Evolutionary conservation across 1,140 invertebrate species (phyloP).

Genomic region (Proctacanthus coquilletti): DNA sequence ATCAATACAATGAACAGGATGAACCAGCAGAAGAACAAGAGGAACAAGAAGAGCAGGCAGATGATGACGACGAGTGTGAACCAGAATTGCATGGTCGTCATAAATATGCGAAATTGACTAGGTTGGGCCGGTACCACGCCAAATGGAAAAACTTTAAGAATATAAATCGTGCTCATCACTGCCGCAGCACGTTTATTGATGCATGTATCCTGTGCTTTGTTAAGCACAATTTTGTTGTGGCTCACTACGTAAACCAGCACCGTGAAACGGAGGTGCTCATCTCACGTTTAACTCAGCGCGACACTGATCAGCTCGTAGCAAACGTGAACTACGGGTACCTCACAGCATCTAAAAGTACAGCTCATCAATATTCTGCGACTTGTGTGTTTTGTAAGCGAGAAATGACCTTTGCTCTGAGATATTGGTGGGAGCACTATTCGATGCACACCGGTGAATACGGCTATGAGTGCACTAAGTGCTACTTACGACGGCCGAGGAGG

Average conservation of each 20-base stretch:
- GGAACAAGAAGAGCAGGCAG: no score
- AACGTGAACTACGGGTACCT: neutral
- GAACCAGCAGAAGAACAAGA: no score
- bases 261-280: slow-evolving; percentile 4
- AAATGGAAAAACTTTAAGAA: slow-evolving; percentile 4
- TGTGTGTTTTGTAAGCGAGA: slow-evolving; percentile 9
- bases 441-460: slow-evolving; percentile 10
- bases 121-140: no score
- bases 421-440: slow-evolving; percentile 9
- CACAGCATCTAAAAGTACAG: slow-evolving; percentile 2
- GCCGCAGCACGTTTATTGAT: slow-evolving; percentile 2
- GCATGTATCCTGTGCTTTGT: slow-evolving; percentile 6
- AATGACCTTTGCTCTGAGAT: slow-evolving; percentile 5
- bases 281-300: slow-evolving; percentile 1
- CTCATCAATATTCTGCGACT: slow-evolving; percentile 6
- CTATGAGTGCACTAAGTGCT: slow-evolving; percentile 7
- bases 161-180: neutral
- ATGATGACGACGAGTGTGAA: no score
- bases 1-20: no score
- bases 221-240: slow-evolving; percentile 3
- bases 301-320: neutral
- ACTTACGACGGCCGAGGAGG: slow-evolving; percentile 5
- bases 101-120: no score
- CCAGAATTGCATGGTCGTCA: no score
- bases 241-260: slow-evolving; percentile 9